Base-by-base conservation (phyloP, 2,113 vertebrate species). In the Lanius ludovicianus region DNA sequence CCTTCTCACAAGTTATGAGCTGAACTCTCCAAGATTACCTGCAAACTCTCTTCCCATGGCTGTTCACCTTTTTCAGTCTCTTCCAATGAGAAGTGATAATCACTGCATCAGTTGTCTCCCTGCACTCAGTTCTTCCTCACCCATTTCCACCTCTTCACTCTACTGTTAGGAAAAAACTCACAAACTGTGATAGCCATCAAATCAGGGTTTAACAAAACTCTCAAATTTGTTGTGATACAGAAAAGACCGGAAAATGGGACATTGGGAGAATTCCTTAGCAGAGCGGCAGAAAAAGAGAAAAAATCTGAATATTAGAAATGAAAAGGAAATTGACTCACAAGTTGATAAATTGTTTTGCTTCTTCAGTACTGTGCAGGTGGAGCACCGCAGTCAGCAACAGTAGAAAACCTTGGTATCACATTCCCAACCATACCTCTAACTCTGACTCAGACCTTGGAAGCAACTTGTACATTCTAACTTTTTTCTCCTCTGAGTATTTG, bases 401-500 rank as follows among this genome's bases (percentile, higher is more conserved):
- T 6, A 47, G 9, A 62, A 18, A 9, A 14, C 15, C 12, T 33
- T 4, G 2, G 7, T 33, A 21, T n/a, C 4, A 3, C 7, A 24
- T 23, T 5, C 4, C 10, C 19, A 63, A 52, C 14, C 8, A 33
- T 18, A 7, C 10, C 3, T 53, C 42, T 59, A 44, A 9, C 7
- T 53, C 10, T n/a, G 33, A 33, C 7, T 70, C 27, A 27, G 35
- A 35, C 3, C 8, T 69, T 12, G 3, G 10, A 35, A 17, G 1
- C 1, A 60, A 31, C 0, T 11, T 50, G 13, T 33, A 30, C 9
- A 28, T 2, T 3, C 2, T 13, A 28, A 4, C 8, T 57, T 25
- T 19, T 28, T 63, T 60, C 33, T 80, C 2, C 18, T 52, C 13
- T 52, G 5, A 1, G 0, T 35, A 33, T 53, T 20, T 65, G 11